Percentiles rank a stretch among this genome's conserved stretches.
phyloP scores from a whole-genome alignment of 2,113 vertebrate genomes.

The Tringa solitaria region DNA sequence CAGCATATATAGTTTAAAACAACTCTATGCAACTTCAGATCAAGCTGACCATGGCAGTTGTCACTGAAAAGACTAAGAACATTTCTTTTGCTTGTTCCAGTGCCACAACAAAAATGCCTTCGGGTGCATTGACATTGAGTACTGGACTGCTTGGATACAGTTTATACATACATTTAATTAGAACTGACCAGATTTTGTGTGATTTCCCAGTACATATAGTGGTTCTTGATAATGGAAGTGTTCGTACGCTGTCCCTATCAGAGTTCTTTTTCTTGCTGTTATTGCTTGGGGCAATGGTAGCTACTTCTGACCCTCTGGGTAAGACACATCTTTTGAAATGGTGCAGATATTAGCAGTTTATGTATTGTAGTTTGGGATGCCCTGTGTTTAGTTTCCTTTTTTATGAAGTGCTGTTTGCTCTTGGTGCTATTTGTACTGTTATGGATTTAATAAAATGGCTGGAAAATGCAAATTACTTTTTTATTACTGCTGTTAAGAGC shows the following conservation, averaged over 20 bases:
- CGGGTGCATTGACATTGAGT: background rate
- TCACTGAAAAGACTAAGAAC: background rate
- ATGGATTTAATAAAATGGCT: background rate
- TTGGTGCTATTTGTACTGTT: background rate
- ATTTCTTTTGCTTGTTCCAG: background rate
- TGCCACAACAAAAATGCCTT: background rate
- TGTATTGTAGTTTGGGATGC: background rate
- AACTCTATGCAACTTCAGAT: background rate
- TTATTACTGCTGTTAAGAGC: background rate
- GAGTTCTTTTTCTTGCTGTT: background rate
- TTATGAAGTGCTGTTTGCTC: background rate
- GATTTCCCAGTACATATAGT: fast-evolving
- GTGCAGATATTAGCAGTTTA: background rate
- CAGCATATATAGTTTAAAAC: background rate
- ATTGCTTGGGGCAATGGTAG: background rate
- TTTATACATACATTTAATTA: background rate
- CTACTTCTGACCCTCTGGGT: background rate
- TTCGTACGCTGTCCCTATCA: background rate
- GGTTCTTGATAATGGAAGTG: background rate
- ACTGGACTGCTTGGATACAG: background rate
- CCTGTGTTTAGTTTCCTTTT: background rate
- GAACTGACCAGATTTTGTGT: background rate
- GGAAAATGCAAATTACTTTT: background rate
- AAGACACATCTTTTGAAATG: background rate
- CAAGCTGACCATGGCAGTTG: background rate